Evolutionary conservation across 2,888 invertebrate species (phyloP).

Genomic region (Acleris cristana): DNA sequence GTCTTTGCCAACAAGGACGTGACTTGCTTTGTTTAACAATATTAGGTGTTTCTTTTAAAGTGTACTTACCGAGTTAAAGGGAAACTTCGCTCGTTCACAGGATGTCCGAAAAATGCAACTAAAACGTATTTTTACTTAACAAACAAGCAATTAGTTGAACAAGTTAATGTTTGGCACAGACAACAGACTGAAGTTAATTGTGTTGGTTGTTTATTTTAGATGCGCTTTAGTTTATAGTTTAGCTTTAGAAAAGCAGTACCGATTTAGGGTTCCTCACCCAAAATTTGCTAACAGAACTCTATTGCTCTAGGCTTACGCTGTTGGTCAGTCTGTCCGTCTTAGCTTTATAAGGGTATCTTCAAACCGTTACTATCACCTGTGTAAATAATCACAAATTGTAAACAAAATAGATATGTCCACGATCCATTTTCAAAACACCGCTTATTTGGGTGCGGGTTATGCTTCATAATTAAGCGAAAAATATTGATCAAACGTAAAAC

Average conservation of each 20-base stretch:
- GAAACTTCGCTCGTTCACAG: slow-evolving; percentile 17
- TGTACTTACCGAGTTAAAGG: slow-evolving; percentile 31
- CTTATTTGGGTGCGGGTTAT: too few relatives aligned
- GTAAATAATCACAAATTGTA: too few relatives aligned
- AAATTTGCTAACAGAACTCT: too few relatives aligned
- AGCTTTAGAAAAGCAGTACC: not conserved
- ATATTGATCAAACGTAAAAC: too few relatives aligned
- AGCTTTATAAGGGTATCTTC: too few relatives aligned
- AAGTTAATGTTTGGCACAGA: slow-evolving; percentile 21
- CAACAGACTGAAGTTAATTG: slow-evolving; percentile 4
- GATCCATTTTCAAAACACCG: too few relatives aligned
- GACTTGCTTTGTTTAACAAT: slow-evolving; percentile 48
- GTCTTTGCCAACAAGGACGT: slow-evolving; percentile 51
- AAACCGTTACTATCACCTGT: too few relatives aligned
- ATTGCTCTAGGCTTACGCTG: too few relatives aligned
- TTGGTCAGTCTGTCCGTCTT: too few relatives aligned
- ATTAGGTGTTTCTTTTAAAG: slow-evolving; percentile 45
- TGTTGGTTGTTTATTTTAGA: slow-evolving; percentile 13
- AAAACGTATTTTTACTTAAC: slow-evolving; percentile 11
- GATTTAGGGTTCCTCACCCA: too few relatives aligned
- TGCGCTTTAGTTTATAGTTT: not conserved
- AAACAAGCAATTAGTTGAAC: slow-evolving; percentile 31
- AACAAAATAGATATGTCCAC: too few relatives aligned
- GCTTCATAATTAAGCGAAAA: too few relatives aligned
- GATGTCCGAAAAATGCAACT: slow-evolving; percentile 27